Conservation (phyloP, 2,113 vertebrate genomes). For the Salvelinus fontinalis region DNA sequence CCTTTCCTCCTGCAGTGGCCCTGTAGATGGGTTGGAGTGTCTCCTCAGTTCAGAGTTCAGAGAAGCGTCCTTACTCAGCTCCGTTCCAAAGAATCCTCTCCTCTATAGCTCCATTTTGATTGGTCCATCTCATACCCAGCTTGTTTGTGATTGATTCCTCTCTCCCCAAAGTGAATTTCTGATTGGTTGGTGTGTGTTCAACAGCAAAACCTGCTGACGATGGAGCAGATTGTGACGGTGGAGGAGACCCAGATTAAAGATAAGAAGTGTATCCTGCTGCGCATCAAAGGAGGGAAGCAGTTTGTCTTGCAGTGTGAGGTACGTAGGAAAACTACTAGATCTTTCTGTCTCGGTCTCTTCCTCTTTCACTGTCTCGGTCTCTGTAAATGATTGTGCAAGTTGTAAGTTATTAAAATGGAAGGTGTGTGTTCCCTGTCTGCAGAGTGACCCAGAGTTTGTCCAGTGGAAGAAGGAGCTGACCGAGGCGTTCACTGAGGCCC, state of each 20-base stretch:
- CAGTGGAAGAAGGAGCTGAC: constrained; percentile 99
- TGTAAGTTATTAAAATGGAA: too few relatives aligned
- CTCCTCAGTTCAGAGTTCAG: too few relatives aligned
- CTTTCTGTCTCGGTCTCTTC: background rate
- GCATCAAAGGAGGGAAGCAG: constrained; percentile 97
- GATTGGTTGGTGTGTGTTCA: constrained; percentile 22
- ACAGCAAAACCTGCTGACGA: constrained; percentile 97
- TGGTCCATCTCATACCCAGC: background rate
- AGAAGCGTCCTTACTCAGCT: too few relatives aligned
- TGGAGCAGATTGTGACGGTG: constrained; percentile 95
- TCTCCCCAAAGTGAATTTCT: background rate
- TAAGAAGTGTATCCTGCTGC: constrained; percentile 94
- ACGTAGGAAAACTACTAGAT: constrained; percentile 1
- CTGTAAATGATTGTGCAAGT: too few relatives aligned
- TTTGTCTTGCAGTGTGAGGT: constrained; percentile 98
- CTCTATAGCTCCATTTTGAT: too few relatives aligned
- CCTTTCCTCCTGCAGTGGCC: background rate
- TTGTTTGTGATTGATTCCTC: too few relatives aligned
- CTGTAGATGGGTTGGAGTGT: background rate
- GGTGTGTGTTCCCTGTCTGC: constrained; percentile 4
- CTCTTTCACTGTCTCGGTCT: constrained; percentile 39
- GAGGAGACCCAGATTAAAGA: constrained; percentile 98
- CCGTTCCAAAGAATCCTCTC: too few relatives aligned
- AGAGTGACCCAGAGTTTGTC: constrained; percentile 95
- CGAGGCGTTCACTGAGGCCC: constrained; percentile 90